These are phyloP conservation scores for Corvus hawaiiensis DNA, from an alignment of 2,113 vertebrate species.

Conservation along the genomic window DNA sequence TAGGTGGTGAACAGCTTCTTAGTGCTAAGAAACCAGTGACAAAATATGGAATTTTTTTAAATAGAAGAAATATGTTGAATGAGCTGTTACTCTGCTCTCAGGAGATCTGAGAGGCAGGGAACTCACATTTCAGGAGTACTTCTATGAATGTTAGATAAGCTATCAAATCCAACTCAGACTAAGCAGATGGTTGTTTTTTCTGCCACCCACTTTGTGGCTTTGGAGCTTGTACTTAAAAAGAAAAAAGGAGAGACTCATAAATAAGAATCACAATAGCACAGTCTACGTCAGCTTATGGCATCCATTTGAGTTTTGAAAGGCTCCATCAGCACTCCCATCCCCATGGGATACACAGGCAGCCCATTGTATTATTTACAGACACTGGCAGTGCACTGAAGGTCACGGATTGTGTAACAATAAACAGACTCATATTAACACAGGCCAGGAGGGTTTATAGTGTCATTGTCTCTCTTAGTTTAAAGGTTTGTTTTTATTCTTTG, in stretches of 20 bases:
- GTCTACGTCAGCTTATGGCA: slow-evolving; percentile 9
- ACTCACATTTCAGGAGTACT: background rate
- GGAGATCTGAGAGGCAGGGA: background rate
- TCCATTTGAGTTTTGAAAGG: slow-evolving; percentile 26
- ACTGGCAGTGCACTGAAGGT: slow-evolving; percentile 50
- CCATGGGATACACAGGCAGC: slow-evolving; percentile 15
- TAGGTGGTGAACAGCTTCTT: background rate
- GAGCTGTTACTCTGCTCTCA: background rate
- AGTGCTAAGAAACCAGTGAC: background rate
- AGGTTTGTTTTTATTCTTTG: slow-evolving; percentile 15
- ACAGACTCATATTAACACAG: slow-evolving; percentile 31
- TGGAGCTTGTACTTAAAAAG: background rate
- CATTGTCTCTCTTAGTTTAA: slow-evolving; percentile 44
- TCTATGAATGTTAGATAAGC: background rate
- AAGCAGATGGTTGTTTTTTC: background rate
- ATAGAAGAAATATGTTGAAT: background rate
- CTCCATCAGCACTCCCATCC: slow-evolving; percentile 36
- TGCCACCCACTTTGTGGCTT: background rate
- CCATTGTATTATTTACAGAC: slow-evolving; percentile 54
- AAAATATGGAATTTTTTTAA: background rate
- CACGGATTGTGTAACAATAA: slow-evolving; percentile 46
- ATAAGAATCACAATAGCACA: slow-evolving; percentile 41
- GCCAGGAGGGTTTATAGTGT: slow-evolving; percentile 3
- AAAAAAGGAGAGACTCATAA: background rate
- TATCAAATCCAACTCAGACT: background rate